Evolutionary conservation across 2,797 vertebrate genomes (phyloP), one percentile per base, ranked within the genome.

Genomic region (Lagodon rhomboides): DNA sequence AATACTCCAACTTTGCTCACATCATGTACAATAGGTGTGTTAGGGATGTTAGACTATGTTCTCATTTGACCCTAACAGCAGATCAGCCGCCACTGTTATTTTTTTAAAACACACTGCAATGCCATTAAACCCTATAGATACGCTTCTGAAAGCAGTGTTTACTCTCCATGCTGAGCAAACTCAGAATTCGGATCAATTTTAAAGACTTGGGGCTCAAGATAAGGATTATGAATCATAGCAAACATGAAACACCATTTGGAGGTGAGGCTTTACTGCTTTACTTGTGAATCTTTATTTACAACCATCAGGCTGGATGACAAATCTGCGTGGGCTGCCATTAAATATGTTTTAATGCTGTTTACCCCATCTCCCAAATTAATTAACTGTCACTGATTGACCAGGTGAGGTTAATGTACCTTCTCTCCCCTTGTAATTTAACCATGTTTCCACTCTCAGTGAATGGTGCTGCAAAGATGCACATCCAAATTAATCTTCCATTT

Each of bases 361-460:
- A 93, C 83, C 71, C 78, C 70, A 75, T 89, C 73, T 90, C 79
- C 80, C 61, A 77, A 73, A 91, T 92, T 94, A 94, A 94, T 94
- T 91, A 92, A 87, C 75, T 90, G 86, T 85, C 90, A 93, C 88
- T 93, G 93, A 93, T 93, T 80, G 90, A 92, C 75, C 77, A 61
- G 62, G 53, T 78, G 79, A 69, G 67, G 68, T 93, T 93, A 92
- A 88, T 92, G 87, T 85, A 73, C 82, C 84, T 85, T 83, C 77
- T 87, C 76, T 73, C 69, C 64, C 67, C 75, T 80, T 83, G 75
- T 87, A 86, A 90, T 87, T 92, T 85, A 83, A 75, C 79, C n/a
- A 75, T 60, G 79, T 76, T 83, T 85, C 83, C 64, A 68, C 71
- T 30, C 65, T 69, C 76, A 91, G 71, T 84, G 85, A 90, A 87